Evolutionary conservation across 1,140 invertebrate species (phyloP), one percentile per base, ranked within the genome.

Genomic region (Bombus confusus): DNA sequence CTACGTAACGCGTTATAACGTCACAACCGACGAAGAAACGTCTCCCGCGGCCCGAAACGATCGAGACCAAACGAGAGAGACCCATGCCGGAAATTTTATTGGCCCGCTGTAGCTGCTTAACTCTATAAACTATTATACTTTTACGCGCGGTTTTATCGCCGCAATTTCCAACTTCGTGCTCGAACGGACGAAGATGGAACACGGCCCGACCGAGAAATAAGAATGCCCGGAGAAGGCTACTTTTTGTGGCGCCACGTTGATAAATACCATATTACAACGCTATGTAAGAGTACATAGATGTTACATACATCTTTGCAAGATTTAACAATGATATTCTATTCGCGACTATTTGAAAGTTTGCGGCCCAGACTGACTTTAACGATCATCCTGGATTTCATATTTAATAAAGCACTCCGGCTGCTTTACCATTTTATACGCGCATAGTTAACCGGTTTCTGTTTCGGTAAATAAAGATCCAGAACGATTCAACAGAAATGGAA

Each of bases 41-140:
- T n/a, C 22, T n/a, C 57, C 4, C 37, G 37, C 25, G 25, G 68
- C 28, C 22, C n/a, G 47, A 13, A 13, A 31, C 74, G 52, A 37
- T 52, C 74, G 28, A 74, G 34, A 75, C 69, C 18, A 43, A 15
- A 31, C 25, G n/a, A 39, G 34, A 47, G n/a, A 31, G 28, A 52
- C 57, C 25, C 9, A 22, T 39, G 47, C 59, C 57, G 5, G 69
- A 82, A 43, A 78, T 87, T 90, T 88, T 90, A 90, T 90, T 85
- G 77, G 74, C 31, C 73, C 59, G 64, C 59, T 22, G 73, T 85
- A 41, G 68, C 72, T 74, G 75, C 62, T 82, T 81, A 74, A 90
- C 57, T 85, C 87, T 79, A 85, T 88, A 87, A 89, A 89, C 87
- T 87, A 84, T 89, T 80, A 90, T 77, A 75, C 79, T 90, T 90